Base-by-base conservation (phyloP, 2,888 invertebrate species). In the Hirtodrosophila cameraria region DNA sequence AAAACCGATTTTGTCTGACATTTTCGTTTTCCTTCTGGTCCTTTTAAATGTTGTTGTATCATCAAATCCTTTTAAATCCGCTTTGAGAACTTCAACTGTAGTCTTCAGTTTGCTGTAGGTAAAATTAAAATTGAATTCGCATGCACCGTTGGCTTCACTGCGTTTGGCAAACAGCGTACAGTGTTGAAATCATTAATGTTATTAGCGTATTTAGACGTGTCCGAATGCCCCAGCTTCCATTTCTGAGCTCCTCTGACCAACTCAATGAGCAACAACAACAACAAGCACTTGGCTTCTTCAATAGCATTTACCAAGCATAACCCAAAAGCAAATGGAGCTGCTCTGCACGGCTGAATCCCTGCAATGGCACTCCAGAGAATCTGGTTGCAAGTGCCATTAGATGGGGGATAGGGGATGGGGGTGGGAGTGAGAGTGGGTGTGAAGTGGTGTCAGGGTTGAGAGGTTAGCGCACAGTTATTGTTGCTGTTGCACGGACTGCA, bases 61-160 rank as follows among this genome's bases (percentile, higher is more conserved):
- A n/a, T n/a, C n/a, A n/a, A n/a, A n/a, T n/a, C n/a, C n/a, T n/a
- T n/a, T n/a, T n/a, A n/a, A n/a, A n/a, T n/a, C n/a, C n/a, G n/a
- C n/a, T n/a, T n/a, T n/a, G n/a, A n/a, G n/a, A 23, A 3, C 18
- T 20, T 2, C 5, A 20, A 3, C 18, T 5, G 18, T 20, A 20
- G 38, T 55, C 52, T 55, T 18, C 31, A 57, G 42, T n/a, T 65
- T 61, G 55, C 41, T 30, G 50, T 53, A 25, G 36, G 36, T 15
- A 53, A 38, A 64, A 63, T 73, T 61, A 59, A 85, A 78, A 82
- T 78, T 82, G 49, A 75, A 75, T 71, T 78, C 69, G n/a, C n/a
- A 78, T 81, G 84, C 75, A 58, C 33, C 68, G 43, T 43, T 79
- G 78, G 50, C 39, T 63, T 27, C 55, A 45, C 53, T 45, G 48